Evolutionary conservation across 2,797 vertebrate genomes (phyloP), one percentile per base, ranked within the genome.

Genomic region (Neostethus bicornis): DNA sequence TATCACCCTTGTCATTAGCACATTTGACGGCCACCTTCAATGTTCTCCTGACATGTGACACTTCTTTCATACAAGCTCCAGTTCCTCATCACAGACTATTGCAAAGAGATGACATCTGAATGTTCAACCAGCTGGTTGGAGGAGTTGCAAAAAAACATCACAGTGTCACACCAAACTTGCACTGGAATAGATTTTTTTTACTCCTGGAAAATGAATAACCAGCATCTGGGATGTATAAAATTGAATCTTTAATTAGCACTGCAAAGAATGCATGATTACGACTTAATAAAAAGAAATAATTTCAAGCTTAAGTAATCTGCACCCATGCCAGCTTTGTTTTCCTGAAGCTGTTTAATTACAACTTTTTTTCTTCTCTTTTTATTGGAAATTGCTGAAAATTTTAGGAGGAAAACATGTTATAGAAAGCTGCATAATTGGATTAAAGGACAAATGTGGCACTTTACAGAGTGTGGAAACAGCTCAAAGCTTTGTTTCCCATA

Each of bases 161-260:
- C 58, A 55, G 63, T 65, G 68, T 77, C 69, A 70, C 55, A 54
- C 64, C 72, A 57, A 26, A 45, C 49, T 65, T 44, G 51, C 45
- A 9, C 41, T 44, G 54, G 66, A 55, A 62, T 56, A 39, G 65
- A 64, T 50, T 75, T 53, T 57, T 66, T 65, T 65, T 49, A 56
- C 64, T 77, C 87, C 90, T 9, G 42, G 24, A 29, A 35, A 85
- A 85, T 88, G n/a, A n/a, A n/a, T 85, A 88, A 56, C 35, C 62
- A 71, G 51, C 84, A 87, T 94, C 92, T 94, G 94, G 93, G 95
- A 93, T 75, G 92, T 88, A 92, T 92, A 90, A 93, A 85, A 75
- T 42, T 66, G 83, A 75, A 81, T 50, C 72, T 90, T 93, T 94
- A 93, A 94, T 95, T 94, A 93, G 71, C 93, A 85, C 60, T 75